Base-by-base conservation (phyloP, 1,140 invertebrate genomes). In the Coboldia fuscipes region DNA sequence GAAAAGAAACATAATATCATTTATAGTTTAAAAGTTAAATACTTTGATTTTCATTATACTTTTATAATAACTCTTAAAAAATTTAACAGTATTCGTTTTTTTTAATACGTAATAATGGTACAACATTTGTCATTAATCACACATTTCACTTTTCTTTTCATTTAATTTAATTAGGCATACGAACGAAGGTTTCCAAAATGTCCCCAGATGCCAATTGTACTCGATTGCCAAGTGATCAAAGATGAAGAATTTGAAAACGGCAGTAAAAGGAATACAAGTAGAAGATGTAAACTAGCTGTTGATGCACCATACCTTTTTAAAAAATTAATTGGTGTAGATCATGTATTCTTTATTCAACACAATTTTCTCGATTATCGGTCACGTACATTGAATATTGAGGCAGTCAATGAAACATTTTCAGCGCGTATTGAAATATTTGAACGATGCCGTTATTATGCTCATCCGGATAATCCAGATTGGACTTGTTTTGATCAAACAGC, bases 401-500 rank as follows among this genome's bases (percentile, higher is more conserved):
- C 89, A 13, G 77, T 71, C 35, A 97, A 97, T 55, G 90, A 97
- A 57, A 89, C 79, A 44, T 97, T 96, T 58, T 63, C 81, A 4
- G 65, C 66, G 22, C 68, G 86, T 45, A 76, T 97, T 18, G 70
- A 68, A 29, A 83, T 97, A 44, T 63, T 86, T 38, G 90, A 97
- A 66, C 79, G 79, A 48, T 97, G 90, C 57, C 66, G 70, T 56
- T 96, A 97, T 57, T 89, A 94, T 83, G 77, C 90, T 10, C 89
- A 96, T 59, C 82, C 88, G 5, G 89, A 97, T 46, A 96, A 97
- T 57, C 46, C 74, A 2, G 72, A 86, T 23, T 97, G 90, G 90
- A 97, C 92, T 3, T 96, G 90, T 49, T 97, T 96, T 59, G 90
- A 97, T 51, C 90, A 96, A 60, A 75, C 70, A 33, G 89, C 90